Evolutionary conservation across 2,888 invertebrate species (phyloP), one percentile per base, ranked within the genome.

Genomic region (Hymenopus coronatus): DNA sequence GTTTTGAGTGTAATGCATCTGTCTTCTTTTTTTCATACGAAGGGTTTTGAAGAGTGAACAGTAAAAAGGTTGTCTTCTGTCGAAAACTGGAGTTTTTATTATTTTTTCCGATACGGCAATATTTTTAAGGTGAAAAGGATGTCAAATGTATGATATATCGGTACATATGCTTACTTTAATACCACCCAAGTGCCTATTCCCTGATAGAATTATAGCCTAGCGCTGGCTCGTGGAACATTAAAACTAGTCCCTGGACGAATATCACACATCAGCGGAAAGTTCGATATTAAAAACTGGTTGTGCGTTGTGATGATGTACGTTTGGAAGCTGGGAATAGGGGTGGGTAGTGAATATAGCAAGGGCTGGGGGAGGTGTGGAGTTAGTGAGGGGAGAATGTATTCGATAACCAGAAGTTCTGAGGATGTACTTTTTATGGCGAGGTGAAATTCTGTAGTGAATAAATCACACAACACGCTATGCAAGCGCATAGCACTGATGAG

Each of bases 401-500:
- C 46, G 85, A 85, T 85, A 46, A 25, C n/a, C 46, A 46, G 27
- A 85, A 85, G 54, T 85, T 85, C 85, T 46, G 85, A 46, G 85
- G 85, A 85, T 85, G n/a, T 85, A 85, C 28, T 85, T 85, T 85
- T 85, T 70, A 28, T 40, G 30, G 85, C 46, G 85, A 46, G 85
- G 85, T 85, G 85, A 85, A 85, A 85, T 85, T 85, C 85, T n/a
- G 46, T n/a, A n/a, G 15, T 40, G 54, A 85, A 85, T 85, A 85
- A 85, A 85, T 85, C 85, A 85, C n/a, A 84, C 84, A 28, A n/a
- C 30, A 30, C 46, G 85, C 54, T 70, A 70, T 85, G 20, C 84
- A n/a, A 85, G 20, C 33, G 40, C 84, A 40, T 25, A 33, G 30
- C 40, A 82, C 88, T 88, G 89, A 89, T 89, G 89, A 89, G 88